Evolutionary conservation across 1,140 invertebrate species (phyloP).

Genomic region (Dendrolimus punctatus): DNA sequence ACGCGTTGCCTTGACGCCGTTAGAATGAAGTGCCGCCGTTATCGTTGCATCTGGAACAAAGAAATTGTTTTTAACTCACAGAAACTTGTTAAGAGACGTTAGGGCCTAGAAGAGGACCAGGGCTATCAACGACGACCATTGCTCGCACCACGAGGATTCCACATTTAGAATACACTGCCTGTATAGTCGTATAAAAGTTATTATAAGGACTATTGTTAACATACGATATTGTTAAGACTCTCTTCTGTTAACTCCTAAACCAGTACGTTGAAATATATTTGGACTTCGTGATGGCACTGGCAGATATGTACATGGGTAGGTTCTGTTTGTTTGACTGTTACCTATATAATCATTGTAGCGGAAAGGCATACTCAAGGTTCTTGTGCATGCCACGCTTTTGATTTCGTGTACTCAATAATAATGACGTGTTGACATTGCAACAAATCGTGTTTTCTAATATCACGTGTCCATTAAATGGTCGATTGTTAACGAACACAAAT

Average conservation of each 20-base stretch:
- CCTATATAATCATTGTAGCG: slow-evolving; percentile 20
- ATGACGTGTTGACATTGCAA: slow-evolving; percentile 4
- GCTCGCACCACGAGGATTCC: slow-evolving; percentile 50
- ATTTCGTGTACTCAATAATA: slow-evolving; percentile 1
- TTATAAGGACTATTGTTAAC: slow-evolving; percentile 25
- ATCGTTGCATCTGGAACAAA: slow-evolving; percentile 90
- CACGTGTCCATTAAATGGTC: neutral
- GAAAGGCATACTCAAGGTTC: slow-evolving; percentile 41
- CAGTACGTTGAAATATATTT: slow-evolving; percentile 19
- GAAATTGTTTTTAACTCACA: slow-evolving; percentile 92
- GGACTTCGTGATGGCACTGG: slow-evolving; percentile 57
- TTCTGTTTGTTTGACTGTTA: slow-evolving; percentile 30
- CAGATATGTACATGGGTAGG: slow-evolving; percentile 63
- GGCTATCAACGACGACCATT: slow-evolving; percentile 50
- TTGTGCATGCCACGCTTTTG: slow-evolving; percentile 28
- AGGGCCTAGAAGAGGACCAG: slow-evolving; percentile 30
- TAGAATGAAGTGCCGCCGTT: slow-evolving; percentile 78
- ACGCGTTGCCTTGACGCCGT: slow-evolving; percentile 61
- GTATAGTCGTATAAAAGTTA: slow-evolving; percentile 48
- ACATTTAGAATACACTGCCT: slow-evolving; percentile 54
- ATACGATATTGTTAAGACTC: slow-evolving; percentile 38
- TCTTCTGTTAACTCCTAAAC: too few species aligned
- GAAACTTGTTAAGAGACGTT: slow-evolving; percentile 90
- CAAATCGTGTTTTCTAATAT: slow-evolving; percentile 6
- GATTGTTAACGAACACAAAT: slow-evolving; percentile 6